These are phyloP conservation scores for Celastrina argiolus DNA, from an alignment of 2,888 invertebrate species.

Conservation along the genomic window DNA sequence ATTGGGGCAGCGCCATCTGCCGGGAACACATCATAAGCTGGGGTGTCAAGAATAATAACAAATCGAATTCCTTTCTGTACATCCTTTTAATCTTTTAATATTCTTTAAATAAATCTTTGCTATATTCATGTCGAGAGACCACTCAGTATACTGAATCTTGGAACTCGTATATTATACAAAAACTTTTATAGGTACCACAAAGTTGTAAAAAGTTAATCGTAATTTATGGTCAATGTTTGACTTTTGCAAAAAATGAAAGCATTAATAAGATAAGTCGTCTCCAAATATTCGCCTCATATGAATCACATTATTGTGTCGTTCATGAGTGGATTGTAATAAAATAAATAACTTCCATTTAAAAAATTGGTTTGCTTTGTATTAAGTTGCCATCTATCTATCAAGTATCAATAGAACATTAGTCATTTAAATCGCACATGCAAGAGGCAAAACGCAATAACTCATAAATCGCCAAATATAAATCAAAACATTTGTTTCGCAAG, in stretches of 20 bases:
- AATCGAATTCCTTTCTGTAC: too few relatives aligned
- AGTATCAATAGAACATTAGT: background rate
- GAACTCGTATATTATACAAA: too few relatives aligned
- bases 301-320: background rate
- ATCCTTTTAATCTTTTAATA: too few relatives aligned
- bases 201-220: background rate
- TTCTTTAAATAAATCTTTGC: too few relatives aligned
- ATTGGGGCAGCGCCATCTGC: constrained; percentile 54
- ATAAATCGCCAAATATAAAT: constrained; percentile 17
- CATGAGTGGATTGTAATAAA: background rate
- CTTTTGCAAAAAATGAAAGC: background rate
- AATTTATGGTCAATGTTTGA: background rate
- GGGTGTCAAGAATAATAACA: background rate
- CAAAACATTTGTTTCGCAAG: constrained; percentile 12
- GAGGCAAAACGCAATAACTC: constrained; percentile 17
- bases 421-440: background rate
- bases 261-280: background rate
- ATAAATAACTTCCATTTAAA: background rate
- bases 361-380: too few relatives aligned
- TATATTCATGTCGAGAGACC: too few relatives aligned
- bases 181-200: too few relatives aligned
- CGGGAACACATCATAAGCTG: constrained; percentile 39
- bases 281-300: background rate
- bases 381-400: background rate
- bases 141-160: too few relatives aligned